Evolutionary conservation across 2,113 vertebrate species (phyloP), one percentile per base, ranked within the genome.

Genomic region (Carollia perspicillata): DNA sequence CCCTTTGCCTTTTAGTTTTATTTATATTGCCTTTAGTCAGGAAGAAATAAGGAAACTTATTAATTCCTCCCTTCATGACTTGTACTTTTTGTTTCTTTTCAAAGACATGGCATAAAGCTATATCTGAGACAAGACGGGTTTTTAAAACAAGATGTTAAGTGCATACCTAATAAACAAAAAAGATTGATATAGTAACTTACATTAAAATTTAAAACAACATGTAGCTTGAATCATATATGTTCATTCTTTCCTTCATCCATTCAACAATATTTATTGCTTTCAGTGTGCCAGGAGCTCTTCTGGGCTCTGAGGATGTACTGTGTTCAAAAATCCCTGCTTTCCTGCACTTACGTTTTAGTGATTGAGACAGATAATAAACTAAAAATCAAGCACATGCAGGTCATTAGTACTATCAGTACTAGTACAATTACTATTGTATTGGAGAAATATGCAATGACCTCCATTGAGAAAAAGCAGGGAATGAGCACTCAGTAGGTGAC

Each of bases 91-190:
- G 6, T 89, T 89, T 74, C 65, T 84, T 74, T 93, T 85, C 58
- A 51, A 71, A 93, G 40, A 84, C 85, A 79, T 93, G n/a, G 7
- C 37, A 37, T 89, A 84, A 79, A 74, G 49, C 40, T 60, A 9
- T 74, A 49, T 60, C 51, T 49, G 18, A 13, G n/a, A 65, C 18
- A 18, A 55, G 53, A 85, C 81, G 14, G n/a, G 33, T 79, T 79
- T 89, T 30, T 79, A 79, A 53, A 95, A 35, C 33, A 72, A 66
- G 89, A 58, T n/a, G 44, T 92, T 92, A 83, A 75, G 42, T 83
- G 18, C 42, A 37, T 42, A 72, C 42, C 58, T 53, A 65, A 84
- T 84, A 74, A 78, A 87, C 30, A 26, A n/a, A 95, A 23, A 79
- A 87, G 26, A 37, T 10, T 65, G 66, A 72, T 63, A 87, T 72